Evolutionary conservation across 2,888 invertebrate genomes (phyloP), one percentile per base, ranked within the genome.

Genomic region (Panopea generosa): DNA sequence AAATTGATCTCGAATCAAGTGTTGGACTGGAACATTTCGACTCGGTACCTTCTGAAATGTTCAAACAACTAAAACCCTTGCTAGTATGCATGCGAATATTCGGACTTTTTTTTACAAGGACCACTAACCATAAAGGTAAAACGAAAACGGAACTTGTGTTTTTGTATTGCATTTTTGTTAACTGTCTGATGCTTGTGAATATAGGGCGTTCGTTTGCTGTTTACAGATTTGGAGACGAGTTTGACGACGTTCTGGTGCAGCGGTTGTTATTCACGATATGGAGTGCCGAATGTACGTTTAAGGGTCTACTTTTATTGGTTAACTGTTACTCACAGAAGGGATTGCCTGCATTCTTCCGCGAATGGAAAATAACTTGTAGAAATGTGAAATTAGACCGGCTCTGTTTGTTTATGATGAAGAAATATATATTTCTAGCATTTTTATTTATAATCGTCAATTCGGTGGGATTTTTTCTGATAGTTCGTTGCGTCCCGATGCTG

Each of bases 161-260:
- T 7, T 18, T 61, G 45, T 82, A 50, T 40, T 83, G 83, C 72
- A 57, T 69, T 26, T 60, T 73, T 1, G 65, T 83, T 0, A 63
- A 60, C 22, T 63, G 65, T 20, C 6, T 83, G 9, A 68, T 76
- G 60, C 45, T 74, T 2, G 11, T 65, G 9, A 83, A 81, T 29
- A 68, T 78, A 0, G 33, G 73, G 1, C 47, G 83, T 50, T 83
- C 83, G 0, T 75, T 81, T n/a, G 65, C 77, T 0, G 78, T 81
- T 1, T 83, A 77, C 63, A 62, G 69, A 26, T 33, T 69, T 7
- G 71, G 62, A 20, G 83, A 83, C 18, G 43, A 61, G 1, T 83
- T 82, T 53, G 80, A 70, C 50, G 76, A 80, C 47, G 63, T 74
- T 4, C 68, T 87, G 18, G 84, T 87, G 27, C 85, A 87, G 60